Base-by-base conservation (phyloP, 2,113 vertebrate species). In the Stercorarius parasiticus region DNA sequence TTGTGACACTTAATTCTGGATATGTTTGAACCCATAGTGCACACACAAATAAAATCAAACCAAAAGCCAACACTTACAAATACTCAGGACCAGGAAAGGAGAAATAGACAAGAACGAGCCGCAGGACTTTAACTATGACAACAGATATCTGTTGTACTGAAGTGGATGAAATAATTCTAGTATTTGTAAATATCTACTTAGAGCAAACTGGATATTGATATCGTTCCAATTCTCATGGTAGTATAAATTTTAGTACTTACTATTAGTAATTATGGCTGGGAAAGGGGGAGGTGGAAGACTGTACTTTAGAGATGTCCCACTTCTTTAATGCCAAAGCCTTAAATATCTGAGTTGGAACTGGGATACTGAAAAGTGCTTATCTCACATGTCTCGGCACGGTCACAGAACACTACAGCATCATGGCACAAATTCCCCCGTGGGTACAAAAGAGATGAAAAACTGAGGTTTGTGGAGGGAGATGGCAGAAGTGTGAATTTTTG, bases 351-450 rank as follows among this genome's bases (percentile, higher is more conserved):
- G 43, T 36, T 58, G n/a, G 21, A 70, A 43, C 20, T 17, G 62
- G 43, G 77, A 29, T 32, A 10, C 69, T 43, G 50, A 21, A 22
- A 70, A 47, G 34, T 36, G 27, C 23, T 80, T 26, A 8, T 66
- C 20, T 56, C 1, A 0, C 18, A 0, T 23, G 34, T 30, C 56
- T 85, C 5, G 1, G 21, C 66, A 21, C 0, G 2, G 79, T 32
- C 42, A 25, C 55, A 45, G 69, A 36, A 20, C 34, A 34, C 11
- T 30, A 6, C 9, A 3, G 50, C 42, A 30, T 14, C 10, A 1
- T 13, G 64, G 43, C 71, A 61, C 40, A 45, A 21, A 56, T 65
- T 71, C 59, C 40, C 45, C 40, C 16, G 27, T 40, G 42, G 27
- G 8, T 26, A 14, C 30, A 40, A 45, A 32, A 21, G 23, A 82